Base-by-base conservation (phyloP, 2,113 vertebrate genomes). In the Bucco capensis region DNA sequence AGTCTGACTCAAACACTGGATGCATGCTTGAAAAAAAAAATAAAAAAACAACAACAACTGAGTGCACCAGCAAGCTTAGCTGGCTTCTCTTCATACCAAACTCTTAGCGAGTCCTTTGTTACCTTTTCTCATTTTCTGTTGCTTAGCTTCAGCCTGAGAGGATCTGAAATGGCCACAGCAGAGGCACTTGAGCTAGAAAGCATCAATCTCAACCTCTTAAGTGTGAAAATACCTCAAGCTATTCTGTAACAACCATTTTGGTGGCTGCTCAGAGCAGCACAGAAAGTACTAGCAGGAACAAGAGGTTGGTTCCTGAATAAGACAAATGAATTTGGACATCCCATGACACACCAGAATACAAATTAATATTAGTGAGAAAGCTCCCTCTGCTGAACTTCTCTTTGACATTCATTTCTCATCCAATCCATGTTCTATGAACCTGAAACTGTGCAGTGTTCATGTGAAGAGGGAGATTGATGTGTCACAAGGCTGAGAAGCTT, bases 11-110 rank as follows among this genome's bases (percentile, higher is more conserved):
- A 92, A 85, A 70, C 44, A 62, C 47, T 92, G 81, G 47, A 87
- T 77, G 30, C 27, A 71, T 79, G 86, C 75, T 90, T 95, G 90
- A 86, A 94, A 89, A 95, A 73, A 92, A 66, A 54, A 82, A 12
- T 25, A n/a, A n/a, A n/a, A n/a, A n/a, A n/a, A n/a, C n/a, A n/a
- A n/a, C n/a, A n/a, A n/a, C n/a, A n/a, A n/a, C n/a, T n/a, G 31
- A 91, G 64, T 74, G 33, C 66, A 72, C 31, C 38, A 83, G 65
- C 53, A 88, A 86, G 73, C 49, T 86, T 40, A 81, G 65, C 57
- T 90, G 49, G 46, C 49, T 22, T 84, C 14, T 27, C 53, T 88
- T 88, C 61, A 24, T 28, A 88, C 19, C 31, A 69, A 74, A 74
- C 57, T 83, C n/a, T 73, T 83, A 78, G 40, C 23, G 31, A 88